phyloP scores from a whole-genome alignment of 2,888 invertebrate genomes.

The Leptogaster cylindrica region DNA sequence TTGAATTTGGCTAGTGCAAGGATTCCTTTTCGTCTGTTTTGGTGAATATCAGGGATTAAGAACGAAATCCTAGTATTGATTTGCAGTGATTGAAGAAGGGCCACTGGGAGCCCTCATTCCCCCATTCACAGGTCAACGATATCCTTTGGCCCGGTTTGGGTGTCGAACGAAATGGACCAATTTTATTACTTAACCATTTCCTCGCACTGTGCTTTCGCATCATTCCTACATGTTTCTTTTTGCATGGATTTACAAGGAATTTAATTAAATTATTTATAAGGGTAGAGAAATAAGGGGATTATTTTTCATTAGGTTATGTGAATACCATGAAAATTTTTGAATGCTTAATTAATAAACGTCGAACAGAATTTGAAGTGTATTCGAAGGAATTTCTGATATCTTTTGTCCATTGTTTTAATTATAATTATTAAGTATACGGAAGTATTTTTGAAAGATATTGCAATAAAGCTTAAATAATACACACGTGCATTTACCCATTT shows the following conservation, averaged over 20 bases:
- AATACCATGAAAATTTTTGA: slow-evolving; percentile 30
- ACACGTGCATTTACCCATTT: no score
- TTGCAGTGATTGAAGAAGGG: slow-evolving; percentile 30
- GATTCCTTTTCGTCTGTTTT: background rate
- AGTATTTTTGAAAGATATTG: no score
- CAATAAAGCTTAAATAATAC: no score
- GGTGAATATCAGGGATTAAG: slow-evolving; percentile 29
- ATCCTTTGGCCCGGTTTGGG: slow-evolving; percentile 16
- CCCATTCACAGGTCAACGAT: slow-evolving; percentile 14
- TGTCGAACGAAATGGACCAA: slow-evolving; percentile 22
- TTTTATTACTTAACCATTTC: slow-evolving; percentile 24
- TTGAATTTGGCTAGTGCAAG: background rate
- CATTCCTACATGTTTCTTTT: no score
- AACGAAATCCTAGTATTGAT: slow-evolving; percentile 28
- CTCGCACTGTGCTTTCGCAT: background rate
- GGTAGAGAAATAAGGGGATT: slow-evolving; percentile 44
- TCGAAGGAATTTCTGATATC: no score
- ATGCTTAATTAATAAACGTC: slow-evolving; percentile 43
- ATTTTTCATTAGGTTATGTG: slow-evolving; percentile 40
- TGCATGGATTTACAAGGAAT: slow-evolving; percentile 36
- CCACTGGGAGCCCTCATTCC: background rate
- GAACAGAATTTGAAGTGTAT: no score
- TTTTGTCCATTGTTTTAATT: no score
- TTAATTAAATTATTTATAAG: slow-evolving; percentile 45
- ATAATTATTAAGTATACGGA: no score